phyloP scores from a whole-genome alignment of 2,113 vertebrate species.

The Phyllopteryx taeniolatus region DNA sequence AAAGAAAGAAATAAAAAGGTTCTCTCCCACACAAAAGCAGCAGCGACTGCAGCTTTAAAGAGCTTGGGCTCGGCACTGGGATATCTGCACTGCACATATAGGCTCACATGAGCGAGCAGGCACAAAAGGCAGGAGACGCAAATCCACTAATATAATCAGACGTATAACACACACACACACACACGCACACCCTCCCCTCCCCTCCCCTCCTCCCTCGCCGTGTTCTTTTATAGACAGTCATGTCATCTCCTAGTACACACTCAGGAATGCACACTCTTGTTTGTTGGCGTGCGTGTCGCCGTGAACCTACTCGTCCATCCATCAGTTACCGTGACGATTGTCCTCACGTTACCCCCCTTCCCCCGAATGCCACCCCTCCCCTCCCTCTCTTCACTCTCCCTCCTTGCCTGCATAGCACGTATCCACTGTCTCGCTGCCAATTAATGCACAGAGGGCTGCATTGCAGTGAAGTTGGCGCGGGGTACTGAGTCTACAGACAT shows the following conservation, averaged over 20 bases:
- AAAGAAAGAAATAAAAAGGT: slow-evolving; percentile 53
- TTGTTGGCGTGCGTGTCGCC: slow-evolving; percentile 43
- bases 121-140: slow-evolving; percentile 55
- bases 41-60: slow-evolving; percentile 53
- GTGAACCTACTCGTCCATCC: slow-evolving; percentile 37
- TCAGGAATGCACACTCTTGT: slow-evolving; percentile 46
- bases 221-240: slow-evolving; percentile 41
- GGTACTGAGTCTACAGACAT: slow-evolving; percentile 74
- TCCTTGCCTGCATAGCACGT: slow-evolving; percentile 64
- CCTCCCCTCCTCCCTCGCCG: neutral
- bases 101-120: slow-evolving; percentile 62
- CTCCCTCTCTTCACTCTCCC: slow-evolving; percentile 35
- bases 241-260: slow-evolving; percentile 53
- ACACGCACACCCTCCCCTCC: neutral
- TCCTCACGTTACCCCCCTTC: slow-evolving; percentile 46
- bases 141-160: slow-evolving; percentile 54
- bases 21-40: slow-evolving; percentile 45
- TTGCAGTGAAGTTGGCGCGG: slow-evolving; percentile 74
- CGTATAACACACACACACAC: slow-evolving; percentile 17
- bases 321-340: slow-evolving; percentile 45
- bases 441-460: slow-evolving; percentile 78
- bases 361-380: slow-evolving; percentile 3
- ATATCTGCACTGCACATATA: slow-evolving; percentile 65
- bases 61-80: slow-evolving; percentile 52
- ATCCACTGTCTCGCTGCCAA: slow-evolving; percentile 70